Conservation (phyloP, 2,888 invertebrate species). For the Liodrosophila aerea region DNA sequence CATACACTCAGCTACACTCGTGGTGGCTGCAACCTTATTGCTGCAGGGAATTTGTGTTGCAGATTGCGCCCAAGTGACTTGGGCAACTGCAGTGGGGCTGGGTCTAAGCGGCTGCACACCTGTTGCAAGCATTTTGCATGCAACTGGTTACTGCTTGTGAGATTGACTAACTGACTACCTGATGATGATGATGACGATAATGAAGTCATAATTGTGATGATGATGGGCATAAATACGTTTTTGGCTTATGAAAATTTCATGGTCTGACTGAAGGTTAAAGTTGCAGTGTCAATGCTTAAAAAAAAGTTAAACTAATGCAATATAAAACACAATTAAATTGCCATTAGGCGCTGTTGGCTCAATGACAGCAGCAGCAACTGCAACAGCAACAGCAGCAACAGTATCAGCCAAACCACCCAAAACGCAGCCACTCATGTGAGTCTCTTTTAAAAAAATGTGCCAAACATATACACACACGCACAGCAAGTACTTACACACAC, state of each 20-base stretch:
- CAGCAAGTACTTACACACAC: conserved; percentile 8
- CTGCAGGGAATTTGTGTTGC: conserved; percentile 69
- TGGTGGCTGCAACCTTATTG: conserved; percentile 51
- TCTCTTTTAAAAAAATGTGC: conserved; percentile 45
- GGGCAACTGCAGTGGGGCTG: conserved; percentile 19
- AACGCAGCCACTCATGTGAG: conserved; percentile 34
- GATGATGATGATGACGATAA: conserved; percentile 12
- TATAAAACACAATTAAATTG: conserved; percentile 55
- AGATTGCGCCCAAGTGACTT: conserved; percentile 59
- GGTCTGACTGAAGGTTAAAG: conserved; percentile 41
- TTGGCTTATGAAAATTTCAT: conserved; percentile 48
- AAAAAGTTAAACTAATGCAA: conserved; percentile 34
- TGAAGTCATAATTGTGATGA: conserved; percentile 23
- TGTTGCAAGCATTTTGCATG: conserved; percentile 76
- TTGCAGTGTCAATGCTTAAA: conserved; percentile 24
- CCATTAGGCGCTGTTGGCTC: conserved; percentile 43
- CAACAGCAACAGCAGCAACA: conserved; percentile 10
- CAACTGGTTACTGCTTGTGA: conserved; percentile 65
- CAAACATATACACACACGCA: conserved; percentile 29
- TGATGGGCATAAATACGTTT: conserved; percentile 55
- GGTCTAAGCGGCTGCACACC: conserved; percentile 64
- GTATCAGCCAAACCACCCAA: conserved; percentile 40
- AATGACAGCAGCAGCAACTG: conserved; percentile 17
- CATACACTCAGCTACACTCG: conserved; percentile 4
- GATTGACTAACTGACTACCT: conserved; percentile 13